Percentiles rank a stretch among this genome's conserved stretches.
Conservation (phyloP, 2,113 vertebrate species). For the Osmerus mordax region DNA sequence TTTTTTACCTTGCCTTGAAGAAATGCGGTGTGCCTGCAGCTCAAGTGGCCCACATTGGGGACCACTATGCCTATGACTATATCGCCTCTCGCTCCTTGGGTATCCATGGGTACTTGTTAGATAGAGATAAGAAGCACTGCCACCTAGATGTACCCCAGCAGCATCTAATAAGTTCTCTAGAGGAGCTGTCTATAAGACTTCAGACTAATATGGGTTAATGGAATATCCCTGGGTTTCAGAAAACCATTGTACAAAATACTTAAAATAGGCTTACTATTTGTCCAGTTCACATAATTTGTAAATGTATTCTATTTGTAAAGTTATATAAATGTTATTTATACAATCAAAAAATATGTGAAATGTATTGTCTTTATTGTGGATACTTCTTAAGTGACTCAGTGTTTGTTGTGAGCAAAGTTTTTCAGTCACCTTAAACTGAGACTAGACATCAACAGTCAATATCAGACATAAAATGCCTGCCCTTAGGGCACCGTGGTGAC, state of each 20-base stretch:
- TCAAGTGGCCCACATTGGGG: constrained; percentile 79
- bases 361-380: too few relatives aligned
- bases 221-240: neutral
- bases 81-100: constrained; percentile 74
- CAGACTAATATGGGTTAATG: constrained; percentile 44
- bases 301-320: too few relatives aligned
- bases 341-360: too few relatives aligned
- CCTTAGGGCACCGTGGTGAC: too few relatives aligned
- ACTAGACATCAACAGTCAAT: too few relatives aligned
- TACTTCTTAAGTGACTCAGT: too few relatives aligned
- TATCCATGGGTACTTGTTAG: constrained; percentile 81
- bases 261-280: too few relatives aligned
- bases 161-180: constrained; percentile 62
- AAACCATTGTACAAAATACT: constrained; percentile 9
- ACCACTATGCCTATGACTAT: constrained; percentile 84
- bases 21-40: constrained; percentile 62
- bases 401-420: too few relatives aligned
- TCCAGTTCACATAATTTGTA: too few relatives aligned
- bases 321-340: too few relatives aligned
- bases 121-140: constrained; percentile 32
- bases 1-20: constrained; percentile 78
- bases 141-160: constrained; percentile 50
- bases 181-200: constrained; percentile 61
- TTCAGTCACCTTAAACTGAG: too few relatives aligned
- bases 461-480: too few relatives aligned